These are phyloP conservation scores for Cheilosia pagana DNA, from an alignment of 2,888 invertebrate genomes.

Conservation along the genomic window DNA sequence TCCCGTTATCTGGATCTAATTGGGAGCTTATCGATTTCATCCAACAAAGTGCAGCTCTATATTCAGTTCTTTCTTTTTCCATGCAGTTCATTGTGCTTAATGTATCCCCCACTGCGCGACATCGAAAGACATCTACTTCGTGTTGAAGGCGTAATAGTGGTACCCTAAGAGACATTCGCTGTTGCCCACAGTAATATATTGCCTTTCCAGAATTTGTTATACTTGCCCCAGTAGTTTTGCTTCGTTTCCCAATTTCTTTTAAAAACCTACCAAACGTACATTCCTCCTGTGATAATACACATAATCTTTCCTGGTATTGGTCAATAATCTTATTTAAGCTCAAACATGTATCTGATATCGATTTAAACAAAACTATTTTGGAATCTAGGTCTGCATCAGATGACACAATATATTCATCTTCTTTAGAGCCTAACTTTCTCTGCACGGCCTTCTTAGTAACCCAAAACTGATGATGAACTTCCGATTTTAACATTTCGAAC, in stretches of 20 bases:
- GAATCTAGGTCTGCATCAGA: constrained; percentile 98
- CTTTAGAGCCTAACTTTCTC: constrained; percentile 96
- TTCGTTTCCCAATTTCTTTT: constrained; percentile 95
- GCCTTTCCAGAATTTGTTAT: constrained; percentile 94
- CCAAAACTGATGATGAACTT: constrained; percentile 98
- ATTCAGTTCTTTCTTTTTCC: constrained; percentile 98
- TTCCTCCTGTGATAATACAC: constrained; percentile 97
- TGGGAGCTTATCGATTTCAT: constrained; percentile 99
- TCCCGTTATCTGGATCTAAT: constrained; percentile 97
- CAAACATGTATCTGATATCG: constrained; percentile 95
- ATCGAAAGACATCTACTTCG: constrained; percentile 98
- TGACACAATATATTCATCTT: constrained; percentile 97
- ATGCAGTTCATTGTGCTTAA: constrained; percentile 94
- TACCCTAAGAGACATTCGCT: constrained; percentile 93
- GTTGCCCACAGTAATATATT: constrained; percentile 95
- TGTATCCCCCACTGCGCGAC: constrained; percentile 97
- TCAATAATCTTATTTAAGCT: constrained; percentile 95
- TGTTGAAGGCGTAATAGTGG: constrained; percentile 95
- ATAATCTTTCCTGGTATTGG: constrained; percentile 96
- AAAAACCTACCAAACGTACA: constrained; percentile 97
- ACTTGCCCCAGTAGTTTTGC: constrained; percentile 93
- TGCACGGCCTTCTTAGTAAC: constrained; percentile 98
- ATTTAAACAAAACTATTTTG: constrained; percentile 91
- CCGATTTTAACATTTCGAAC: constrained; percentile 82
- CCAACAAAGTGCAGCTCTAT: constrained; percentile 97